Conservation (phyloP, 2,888 invertebrate genomes). For the Parasteatoda lunata region DNA sequence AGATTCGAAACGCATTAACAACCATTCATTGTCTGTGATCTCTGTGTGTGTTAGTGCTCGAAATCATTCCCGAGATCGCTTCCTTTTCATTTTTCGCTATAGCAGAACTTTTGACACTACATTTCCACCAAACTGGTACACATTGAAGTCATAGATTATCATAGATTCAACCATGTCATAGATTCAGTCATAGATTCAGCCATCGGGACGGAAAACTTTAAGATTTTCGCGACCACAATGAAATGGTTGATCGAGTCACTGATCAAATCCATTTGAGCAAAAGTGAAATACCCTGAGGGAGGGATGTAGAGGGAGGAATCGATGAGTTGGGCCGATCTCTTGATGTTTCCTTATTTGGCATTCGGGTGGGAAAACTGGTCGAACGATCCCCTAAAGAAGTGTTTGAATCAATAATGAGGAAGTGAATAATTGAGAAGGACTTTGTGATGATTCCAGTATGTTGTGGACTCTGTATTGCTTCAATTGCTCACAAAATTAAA, state of each 20-base stretch:
- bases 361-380: constrained; percentile 19
- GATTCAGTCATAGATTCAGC: no score
- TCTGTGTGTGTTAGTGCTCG: no score
- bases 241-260: background rate
- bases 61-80: no score
- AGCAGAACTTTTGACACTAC: no score
- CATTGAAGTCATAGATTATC: no score
- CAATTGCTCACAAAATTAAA: no score
- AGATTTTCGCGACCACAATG: background rate
- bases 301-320: background rate
- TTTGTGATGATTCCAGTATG: background rate
- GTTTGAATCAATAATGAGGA: constrained; percentile 38
- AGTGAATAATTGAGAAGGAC: constrained; percentile 32
- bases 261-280: background rate
- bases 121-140: no score
- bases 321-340: constrained; percentile 9
- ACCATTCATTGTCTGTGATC: no score
- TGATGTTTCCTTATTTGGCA: constrained; percentile 21
- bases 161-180: no score
- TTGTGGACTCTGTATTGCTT: no score
- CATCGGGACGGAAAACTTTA: background rate
- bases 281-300: background rate
- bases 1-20: no score
- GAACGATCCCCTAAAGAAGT: constrained; percentile 44
- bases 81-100: no score